Percentiles rank a stretch among this genome's conserved stretches.
These are phyloP conservation scores for Cydia pomonella DNA, from an alignment of 1,140 invertebrate species.

Conservation along the genomic window DNA sequence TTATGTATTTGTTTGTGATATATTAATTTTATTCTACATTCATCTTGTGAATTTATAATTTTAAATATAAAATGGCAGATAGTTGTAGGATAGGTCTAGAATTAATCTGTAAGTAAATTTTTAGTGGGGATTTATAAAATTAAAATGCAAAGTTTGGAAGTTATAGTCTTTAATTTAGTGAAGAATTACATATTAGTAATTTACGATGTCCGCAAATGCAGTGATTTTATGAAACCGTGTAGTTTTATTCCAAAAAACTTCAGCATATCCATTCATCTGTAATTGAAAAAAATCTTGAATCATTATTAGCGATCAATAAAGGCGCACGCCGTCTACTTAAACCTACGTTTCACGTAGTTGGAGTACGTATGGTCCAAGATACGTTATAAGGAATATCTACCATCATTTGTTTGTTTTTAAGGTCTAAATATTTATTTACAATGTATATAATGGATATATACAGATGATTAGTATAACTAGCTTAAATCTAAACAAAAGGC, in stretches of 20 bases:
- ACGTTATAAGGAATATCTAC: no score
- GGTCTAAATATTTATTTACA: no score
- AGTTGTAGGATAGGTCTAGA: no score
- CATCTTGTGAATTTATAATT: not conserved
- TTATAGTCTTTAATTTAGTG: conserved; percentile 22
- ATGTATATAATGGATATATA: no score
- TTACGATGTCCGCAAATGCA: conserved; percentile 12
- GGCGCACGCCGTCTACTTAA: no score
- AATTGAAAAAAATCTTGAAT: not conserved
- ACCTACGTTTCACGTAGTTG: no score
- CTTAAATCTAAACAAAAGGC: no score
- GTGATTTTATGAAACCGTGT: conserved; percentile 23
- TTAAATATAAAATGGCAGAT: no score
- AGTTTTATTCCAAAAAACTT: not conserved
- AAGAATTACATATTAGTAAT: conserved; percentile 14
- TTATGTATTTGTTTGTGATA: not conserved
- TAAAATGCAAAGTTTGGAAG: not conserved
- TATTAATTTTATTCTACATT: not conserved
- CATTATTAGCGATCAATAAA: no score
- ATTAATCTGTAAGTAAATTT: not conserved
- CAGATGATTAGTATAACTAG: no score
- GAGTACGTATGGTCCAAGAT: no score
- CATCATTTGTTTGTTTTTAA: no score
- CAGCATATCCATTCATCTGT: not conserved
- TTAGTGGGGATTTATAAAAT: not conserved